phyloP scores from a whole-genome alignment of 2,113 vertebrate species.

The Equus quagga region DNA sequence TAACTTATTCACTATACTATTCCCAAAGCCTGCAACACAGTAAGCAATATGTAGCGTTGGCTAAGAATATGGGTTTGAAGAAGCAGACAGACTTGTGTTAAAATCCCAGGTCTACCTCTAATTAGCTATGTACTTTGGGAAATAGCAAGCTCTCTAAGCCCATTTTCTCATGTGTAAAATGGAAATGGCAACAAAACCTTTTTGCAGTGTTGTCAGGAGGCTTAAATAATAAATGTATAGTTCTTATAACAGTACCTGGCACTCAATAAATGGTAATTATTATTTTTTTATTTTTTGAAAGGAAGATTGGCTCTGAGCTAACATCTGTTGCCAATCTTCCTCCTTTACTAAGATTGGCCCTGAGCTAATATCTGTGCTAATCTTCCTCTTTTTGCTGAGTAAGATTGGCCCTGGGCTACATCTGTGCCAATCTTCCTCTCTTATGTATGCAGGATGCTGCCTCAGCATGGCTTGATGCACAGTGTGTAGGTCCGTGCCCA shows the following conservation, averaged over 20 bases:
- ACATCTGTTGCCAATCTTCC: too few species aligned
- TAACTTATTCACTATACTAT: constrained; percentile 6
- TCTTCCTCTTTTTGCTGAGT: too few species aligned
- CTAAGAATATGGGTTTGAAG: background rate
- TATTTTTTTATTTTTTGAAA: background rate
- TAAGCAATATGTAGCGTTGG: background rate
- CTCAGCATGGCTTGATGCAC: too few species aligned
- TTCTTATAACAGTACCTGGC: background rate
- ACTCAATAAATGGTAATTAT: background rate
- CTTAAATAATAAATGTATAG: background rate
- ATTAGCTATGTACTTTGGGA: background rate
- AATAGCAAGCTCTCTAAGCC: background rate
- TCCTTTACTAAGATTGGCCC: too few species aligned
- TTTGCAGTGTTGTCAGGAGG: background rate
- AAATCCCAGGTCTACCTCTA: background rate
- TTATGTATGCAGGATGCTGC: too few species aligned
- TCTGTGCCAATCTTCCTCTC: too few species aligned
- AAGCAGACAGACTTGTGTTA: background rate
- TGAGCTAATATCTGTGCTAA: too few species aligned
- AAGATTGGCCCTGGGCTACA: too few species aligned
- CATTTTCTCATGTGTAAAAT: background rate
- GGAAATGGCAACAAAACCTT: constrained; percentile 4
- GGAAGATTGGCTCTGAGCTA: too few species aligned
- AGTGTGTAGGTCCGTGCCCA: too few species aligned
- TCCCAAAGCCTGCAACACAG: background rate